Conservation (phyloP, 2,797 vertebrate genomes). For the Oophaga sylvatica region DNA sequence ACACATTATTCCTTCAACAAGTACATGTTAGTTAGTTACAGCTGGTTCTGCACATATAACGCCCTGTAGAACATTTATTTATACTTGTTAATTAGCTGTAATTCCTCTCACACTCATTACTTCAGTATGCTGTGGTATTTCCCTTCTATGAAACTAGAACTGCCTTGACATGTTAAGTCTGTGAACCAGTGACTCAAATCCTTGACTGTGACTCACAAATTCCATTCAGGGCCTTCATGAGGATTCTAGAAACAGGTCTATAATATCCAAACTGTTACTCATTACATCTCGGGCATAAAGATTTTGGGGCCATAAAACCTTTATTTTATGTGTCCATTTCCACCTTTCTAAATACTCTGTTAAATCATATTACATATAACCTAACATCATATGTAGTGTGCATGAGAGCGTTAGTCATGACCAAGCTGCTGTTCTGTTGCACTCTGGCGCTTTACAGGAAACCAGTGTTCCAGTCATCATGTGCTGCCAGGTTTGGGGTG, state of each 20-base stretch:
- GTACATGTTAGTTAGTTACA: background rate
- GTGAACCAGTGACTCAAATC: background rate
- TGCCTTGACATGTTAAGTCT: slow-evolving; percentile 21
- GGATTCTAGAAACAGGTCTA: background rate
- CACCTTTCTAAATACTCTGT: background rate
- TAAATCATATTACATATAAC: background rate
- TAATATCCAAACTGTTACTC: background rate
- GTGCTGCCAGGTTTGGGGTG: too few species aligned
- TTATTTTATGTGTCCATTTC: background rate
- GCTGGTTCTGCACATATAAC: background rate
- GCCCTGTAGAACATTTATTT: slow-evolving; percentile 33
- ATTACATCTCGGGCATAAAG: background rate
- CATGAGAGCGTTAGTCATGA: too few species aligned
- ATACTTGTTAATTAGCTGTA: slow-evolving; percentile 34
- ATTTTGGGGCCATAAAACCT: background rate
- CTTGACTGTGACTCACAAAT: slow-evolving; percentile 26
- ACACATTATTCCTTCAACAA: background rate
- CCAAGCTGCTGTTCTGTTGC: too few species aligned
- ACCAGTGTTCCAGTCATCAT: too few species aligned
- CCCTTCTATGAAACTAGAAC: slow-evolving; percentile 3
- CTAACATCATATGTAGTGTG: too few species aligned
- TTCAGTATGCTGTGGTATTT: slow-evolving; percentile 23
- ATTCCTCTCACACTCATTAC: slow-evolving; percentile 28
- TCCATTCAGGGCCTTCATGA: slow-evolving; percentile 36
- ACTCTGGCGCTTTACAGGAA: too few species aligned